Base-by-base conservation (phyloP, 2,797 vertebrate genomes). In the Dryobates pubescens region DNA sequence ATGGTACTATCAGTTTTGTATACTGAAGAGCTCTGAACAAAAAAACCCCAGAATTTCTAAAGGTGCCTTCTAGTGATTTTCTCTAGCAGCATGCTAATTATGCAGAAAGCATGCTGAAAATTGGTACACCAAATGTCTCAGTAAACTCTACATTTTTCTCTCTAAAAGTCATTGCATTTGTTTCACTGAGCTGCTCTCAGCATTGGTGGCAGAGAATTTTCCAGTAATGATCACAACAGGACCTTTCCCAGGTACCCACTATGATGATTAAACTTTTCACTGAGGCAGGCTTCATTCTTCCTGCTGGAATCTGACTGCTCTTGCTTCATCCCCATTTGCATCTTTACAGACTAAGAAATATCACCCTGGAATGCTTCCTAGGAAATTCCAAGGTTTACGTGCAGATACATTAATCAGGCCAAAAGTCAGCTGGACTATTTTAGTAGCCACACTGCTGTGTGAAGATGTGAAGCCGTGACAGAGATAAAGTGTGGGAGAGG, bases 1-100 rank as follows among this genome's bases (percentile, higher is more conserved):
- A 65, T 9, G 24, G 69, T 59, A 34, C 26, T 68, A 82, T 75
- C 43, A 68, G 54, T 27, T 82, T 86, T 81, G 30, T 81, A 67
- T 12, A 72, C 65, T 62, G 32, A 74, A 79, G 13, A 69, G 32
- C 56, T 18, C 10, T 7, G 5, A 84, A 65, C 14, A 63, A 58
- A 51, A 23, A 59, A 69, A 38, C 36, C 36, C 38, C 38, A 36
- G 4, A 34, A 29, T 32, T 75, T 96, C 81, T 82, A 86, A 93
- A 94, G 70, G 41, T 80, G 14, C 70, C 26, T 90, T 43, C 53
- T 72, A 63, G 34, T 90, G 90, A 59, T 84, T 71, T 93, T 92
- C 38, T 82, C 59, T 59, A 93, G 90, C 45, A 73, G n/a, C 7
- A 17, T 63, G 22, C 63, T 95, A 82, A 90, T 89, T 94, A 87